Base-by-base conservation (phyloP, 2,797 vertebrate genomes). In the Xyrichtys novacula region DNA sequence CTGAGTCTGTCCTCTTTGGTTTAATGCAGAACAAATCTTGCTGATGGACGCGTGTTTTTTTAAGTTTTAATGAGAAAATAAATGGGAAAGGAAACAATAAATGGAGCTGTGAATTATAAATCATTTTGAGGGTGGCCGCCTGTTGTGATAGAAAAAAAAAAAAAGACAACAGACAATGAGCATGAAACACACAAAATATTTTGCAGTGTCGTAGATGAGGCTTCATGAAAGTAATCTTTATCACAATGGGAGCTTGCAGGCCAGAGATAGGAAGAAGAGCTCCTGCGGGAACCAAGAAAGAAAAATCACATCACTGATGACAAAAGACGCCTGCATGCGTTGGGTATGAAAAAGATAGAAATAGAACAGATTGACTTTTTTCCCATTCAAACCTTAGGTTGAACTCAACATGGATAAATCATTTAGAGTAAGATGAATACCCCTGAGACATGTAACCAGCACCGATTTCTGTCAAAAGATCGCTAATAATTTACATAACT, bases 381-480 rank as follows among this genome's bases (percentile, higher is more conserved):
- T 77, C 23, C 46, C 38, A 48, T 28, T 70, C 46, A 60, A 80
- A 73, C 59, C 61, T 38, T 0, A 17, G 1, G 52, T 19, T 79
- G 39, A 88, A 80, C 59, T 64, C 67, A 53, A 71, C 19, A 39
- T n/a, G 44, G 47, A 82, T 82, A 29, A 79, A 81, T 78, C 68
- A 71, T 57, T 82, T 19, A 69, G 68, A 80, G 62, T 56, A 49
- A 26, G 55, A 65, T 67, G 49, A 59, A 53, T 52, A 42, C 79
- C 70, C 75, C 40, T 32, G 76, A 72, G 80, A 83, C 59, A 31
- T 3, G 3, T 22, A 19, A 16, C 52, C 29, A 56, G 71, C 65
- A 60, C 67, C 60, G 60, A 78, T 72, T n/a, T 81, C 60, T 74
- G 76, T 87, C 75, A 80, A 82, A 72, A 67, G 16, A 75, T 78